Evolutionary conservation across 2,797 vertebrate species (phyloP).

Genomic region (Picus viridis): DNA sequence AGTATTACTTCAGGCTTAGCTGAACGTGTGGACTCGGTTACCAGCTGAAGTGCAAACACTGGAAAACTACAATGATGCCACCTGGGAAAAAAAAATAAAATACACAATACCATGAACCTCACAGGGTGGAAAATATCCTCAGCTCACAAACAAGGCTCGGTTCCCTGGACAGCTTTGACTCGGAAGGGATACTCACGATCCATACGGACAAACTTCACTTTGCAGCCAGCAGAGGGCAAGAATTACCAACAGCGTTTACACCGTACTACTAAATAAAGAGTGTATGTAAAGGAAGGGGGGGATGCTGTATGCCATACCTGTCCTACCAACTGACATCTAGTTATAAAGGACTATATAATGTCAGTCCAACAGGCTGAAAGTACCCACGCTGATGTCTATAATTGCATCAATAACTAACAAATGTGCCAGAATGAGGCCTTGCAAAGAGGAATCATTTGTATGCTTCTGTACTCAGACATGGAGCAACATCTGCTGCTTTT

Average conservation of each 20-base stretch:
- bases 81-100: no score
- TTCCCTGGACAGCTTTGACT: not conserved
- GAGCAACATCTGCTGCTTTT: not conserved
- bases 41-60: not conserved
- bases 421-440: not conserved
- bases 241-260: not conserved
- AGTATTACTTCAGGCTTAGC: not conserved
- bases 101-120: accelerated
- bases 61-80: not conserved
- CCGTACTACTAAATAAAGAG: not conserved
- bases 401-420: not conserved
- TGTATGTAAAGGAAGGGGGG: accelerated
- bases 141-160: accelerated
- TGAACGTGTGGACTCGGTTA: not conserved
- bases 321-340: not conserved
- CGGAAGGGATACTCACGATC: accelerated
- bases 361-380: not conserved
- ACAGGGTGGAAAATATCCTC: not conserved
- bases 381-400: accelerated
- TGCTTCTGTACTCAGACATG: not conserved
- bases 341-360: not conserved
- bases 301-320: accelerated
- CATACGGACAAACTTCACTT: accelerated
- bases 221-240: not conserved
- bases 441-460: not conserved